phyloP scores from a whole-genome alignment of 2,113 vertebrate genomes.

The Actenoides hombroni region DNA sequence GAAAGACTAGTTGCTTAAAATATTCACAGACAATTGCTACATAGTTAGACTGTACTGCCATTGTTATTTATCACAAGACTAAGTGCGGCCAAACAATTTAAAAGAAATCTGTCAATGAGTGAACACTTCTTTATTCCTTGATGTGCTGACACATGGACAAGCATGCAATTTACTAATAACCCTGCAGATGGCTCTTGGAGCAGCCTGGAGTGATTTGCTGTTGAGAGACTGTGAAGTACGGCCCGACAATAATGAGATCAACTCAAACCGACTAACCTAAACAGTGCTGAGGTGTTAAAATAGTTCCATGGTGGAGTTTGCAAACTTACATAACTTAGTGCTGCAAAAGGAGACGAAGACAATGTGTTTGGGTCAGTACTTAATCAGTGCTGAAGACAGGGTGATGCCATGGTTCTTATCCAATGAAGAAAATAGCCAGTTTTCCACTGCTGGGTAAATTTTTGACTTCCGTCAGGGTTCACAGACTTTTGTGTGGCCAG shows the following conservation, averaged over 20 bases:
- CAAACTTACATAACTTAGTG: not conserved
- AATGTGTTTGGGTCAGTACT: not conserved
- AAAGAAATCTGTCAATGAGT: not conserved
- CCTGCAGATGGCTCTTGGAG: not conserved
- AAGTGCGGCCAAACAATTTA: not conserved
- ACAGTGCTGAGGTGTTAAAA: accelerated
- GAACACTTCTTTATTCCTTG: not conserved
- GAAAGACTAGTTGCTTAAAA: not conserved
- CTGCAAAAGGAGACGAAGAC: not conserved
- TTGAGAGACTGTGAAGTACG: not conserved
- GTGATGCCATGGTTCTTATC: not conserved
- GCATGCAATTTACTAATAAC: not conserved
- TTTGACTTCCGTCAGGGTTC: not conserved
- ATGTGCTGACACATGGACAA: not conserved
- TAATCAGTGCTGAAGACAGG: not conserved
- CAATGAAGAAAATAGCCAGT: not conserved
- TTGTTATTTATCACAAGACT: not conserved
- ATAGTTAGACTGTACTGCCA: not conserved
- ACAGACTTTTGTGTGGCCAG: not conserved
- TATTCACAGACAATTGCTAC: not conserved
- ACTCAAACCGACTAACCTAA: not conserved
- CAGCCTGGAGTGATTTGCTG: not conserved
- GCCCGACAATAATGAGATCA: not conserved
- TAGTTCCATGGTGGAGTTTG: not conserved
- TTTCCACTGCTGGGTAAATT: not conserved